phyloP scores from a whole-genome alignment of 1,140 invertebrate species.

The Rhynchophorus ferrugineus region DNA sequence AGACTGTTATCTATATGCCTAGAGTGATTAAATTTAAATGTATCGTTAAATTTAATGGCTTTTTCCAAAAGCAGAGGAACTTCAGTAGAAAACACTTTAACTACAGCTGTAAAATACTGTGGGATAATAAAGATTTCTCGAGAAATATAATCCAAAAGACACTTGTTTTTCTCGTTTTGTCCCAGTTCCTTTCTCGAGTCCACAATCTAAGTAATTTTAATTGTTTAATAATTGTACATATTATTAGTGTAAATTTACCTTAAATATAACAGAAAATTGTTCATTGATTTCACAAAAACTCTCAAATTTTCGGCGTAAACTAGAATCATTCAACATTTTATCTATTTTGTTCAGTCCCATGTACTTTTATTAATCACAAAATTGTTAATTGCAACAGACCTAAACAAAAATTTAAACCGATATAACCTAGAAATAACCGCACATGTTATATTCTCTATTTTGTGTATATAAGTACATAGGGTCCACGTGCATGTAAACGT shows the following conservation, averaged over 20 bases:
- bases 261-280: conserved; percentile 25
- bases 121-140: conserved; percentile 26
- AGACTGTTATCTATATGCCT: conserved; percentile 27
- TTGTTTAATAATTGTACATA: conserved; percentile 11
- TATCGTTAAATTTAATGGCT: conserved; percentile 21
- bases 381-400: too few species aligned
- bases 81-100: conserved; percentile 24
- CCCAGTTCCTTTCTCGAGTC: conserved; percentile 9
- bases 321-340: conserved; percentile 8
- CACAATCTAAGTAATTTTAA: conserved; percentile 10
- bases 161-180: conserved; percentile 11
- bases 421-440: too few species aligned
- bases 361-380: too few species aligned
- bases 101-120: conserved; percentile 26
- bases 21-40: conserved; percentile 11
- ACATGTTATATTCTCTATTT: too few species aligned
- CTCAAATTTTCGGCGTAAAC: conserved; percentile 17
- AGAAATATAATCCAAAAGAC: conserved; percentile 24
- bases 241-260: conserved; percentile 16
- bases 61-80: conserved; percentile 27
- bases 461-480: too few species aligned
- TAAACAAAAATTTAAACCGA: too few species aligned
- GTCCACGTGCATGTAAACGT: too few species aligned
- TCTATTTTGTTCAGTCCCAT: not conserved
- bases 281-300: conserved; percentile 27